A percentile compares a stretch with the other conserved stretches of the same genome.
phyloP scores from a whole-genome alignment of 2,113 vertebrate species.

The Rhea americana region DNA sequence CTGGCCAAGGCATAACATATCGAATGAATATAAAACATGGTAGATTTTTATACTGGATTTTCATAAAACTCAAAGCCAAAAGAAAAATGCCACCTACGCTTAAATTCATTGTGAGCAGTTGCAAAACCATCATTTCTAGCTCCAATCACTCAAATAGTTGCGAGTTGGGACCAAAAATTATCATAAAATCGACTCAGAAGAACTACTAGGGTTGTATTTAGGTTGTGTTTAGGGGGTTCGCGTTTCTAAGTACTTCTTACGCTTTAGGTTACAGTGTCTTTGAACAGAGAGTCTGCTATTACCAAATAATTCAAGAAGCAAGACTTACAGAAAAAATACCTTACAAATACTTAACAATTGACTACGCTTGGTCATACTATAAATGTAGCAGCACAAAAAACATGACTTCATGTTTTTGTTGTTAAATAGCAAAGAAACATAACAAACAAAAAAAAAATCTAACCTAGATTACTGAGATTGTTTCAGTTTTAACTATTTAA shows the following conservation, averaged over 20 bases:
- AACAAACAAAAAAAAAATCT: background rate
- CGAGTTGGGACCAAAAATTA: background rate
- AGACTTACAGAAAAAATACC: background rate
- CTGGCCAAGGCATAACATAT: background rate
- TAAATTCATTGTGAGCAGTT: background rate
- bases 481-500: conserved; percentile 15
- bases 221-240: background rate
- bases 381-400: background rate
- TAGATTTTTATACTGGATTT: background rate
- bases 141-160: background rate
- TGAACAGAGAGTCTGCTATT: background rate
- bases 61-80: background rate
- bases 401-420: background rate
- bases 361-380: background rate
- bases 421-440: background rate
- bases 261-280: background rate
- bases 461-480: background rate
- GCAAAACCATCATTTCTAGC: conserved; percentile 13
- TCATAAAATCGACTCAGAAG: background rate
- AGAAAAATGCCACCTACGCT: background rate
- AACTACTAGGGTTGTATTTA: background rate
- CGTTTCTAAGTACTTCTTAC: background rate
- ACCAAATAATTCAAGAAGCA: background rate
- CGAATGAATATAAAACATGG: background rate
- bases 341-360: accelerated